These are phyloP conservation scores for Onychomys arenicola DNA, from an alignment of 2,797 vertebrate species.

Conservation along the genomic window DNA sequence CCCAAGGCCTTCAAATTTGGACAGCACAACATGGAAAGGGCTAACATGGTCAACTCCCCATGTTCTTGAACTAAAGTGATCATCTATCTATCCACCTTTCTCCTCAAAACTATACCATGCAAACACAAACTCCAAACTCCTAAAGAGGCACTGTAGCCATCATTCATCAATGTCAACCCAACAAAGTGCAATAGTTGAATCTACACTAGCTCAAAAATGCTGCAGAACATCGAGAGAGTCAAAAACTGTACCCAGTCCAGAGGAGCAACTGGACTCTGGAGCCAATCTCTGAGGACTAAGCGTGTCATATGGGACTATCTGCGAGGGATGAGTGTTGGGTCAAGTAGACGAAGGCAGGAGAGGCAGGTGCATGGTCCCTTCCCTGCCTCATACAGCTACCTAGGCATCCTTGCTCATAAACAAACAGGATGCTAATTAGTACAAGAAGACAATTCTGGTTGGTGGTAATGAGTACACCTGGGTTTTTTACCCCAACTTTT, in stretches of 20 bases:
- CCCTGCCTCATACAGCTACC: not conserved
- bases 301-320: not conserved
- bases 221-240: not conserved
- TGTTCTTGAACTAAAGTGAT: not conserved
- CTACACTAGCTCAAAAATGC: not conserved
- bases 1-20: not conserved
- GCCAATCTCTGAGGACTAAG: not conserved
- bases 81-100: not conserved
- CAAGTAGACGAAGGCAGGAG: rapidly evolving
- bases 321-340: not conserved
- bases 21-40: not conserved
- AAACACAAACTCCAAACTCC: not conserved
- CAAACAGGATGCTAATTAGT: not conserved
- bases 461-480: not conserved
- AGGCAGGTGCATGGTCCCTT: not conserved
- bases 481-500: not conserved
- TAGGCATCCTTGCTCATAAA: not conserved
- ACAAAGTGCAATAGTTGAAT: not conserved
- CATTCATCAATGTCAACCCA: not conserved
- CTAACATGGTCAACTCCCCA: not conserved
- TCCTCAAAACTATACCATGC: not conserved
- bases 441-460: not conserved
- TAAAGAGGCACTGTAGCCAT: not conserved
- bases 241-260: not conserved
- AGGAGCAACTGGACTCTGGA: not conserved